These are phyloP conservation scores for Cephus nigrinus DNA, from an alignment of 2,888 invertebrate species.

Conservation along the genomic window DNA sequence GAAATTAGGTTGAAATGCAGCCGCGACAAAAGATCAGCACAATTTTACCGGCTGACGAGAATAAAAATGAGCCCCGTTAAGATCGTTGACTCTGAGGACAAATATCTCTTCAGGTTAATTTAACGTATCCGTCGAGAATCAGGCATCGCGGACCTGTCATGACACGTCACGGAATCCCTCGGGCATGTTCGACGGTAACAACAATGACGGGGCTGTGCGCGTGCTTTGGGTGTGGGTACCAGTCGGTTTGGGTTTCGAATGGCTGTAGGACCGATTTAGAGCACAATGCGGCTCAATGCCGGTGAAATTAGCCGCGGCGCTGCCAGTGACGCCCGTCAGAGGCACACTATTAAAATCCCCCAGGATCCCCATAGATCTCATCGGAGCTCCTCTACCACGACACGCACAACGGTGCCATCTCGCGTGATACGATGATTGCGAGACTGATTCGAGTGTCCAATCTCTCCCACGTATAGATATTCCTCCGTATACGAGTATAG, in stretches of 20 bases:
- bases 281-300: conserved; percentile 62
- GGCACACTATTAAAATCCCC: conserved; percentile 32
- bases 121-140: not conserved
- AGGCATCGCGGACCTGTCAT: not conserved
- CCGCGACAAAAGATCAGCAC: not conserved
- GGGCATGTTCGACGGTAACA: conserved; percentile 19
- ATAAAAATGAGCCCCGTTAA: not conserved
- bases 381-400: not conserved
- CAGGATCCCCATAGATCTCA: not conserved
- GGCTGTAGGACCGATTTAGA: conserved; percentile 57
- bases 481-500: not conserved
- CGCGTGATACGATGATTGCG: conserved; percentile 1
- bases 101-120: not conserved
- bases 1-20: not conserved
- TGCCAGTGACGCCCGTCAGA: conserved; percentile 61
- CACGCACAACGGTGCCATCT: not conserved
- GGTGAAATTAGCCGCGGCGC: conserved; percentile 63
- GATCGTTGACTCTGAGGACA: not conserved
- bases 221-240: conserved; percentile 12
- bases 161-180: conserved; percentile 15
- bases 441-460: not conserved
- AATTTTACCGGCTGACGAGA: not conserved
- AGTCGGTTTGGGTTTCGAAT: conserved; percentile 21
- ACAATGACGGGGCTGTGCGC: conserved; percentile 10
- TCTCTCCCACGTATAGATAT: not conserved